Evolutionary conservation across 2,888 invertebrate genomes (phyloP), one percentile per base, ranked within the genome.

Genomic region (Malacosoma neustria): DNA sequence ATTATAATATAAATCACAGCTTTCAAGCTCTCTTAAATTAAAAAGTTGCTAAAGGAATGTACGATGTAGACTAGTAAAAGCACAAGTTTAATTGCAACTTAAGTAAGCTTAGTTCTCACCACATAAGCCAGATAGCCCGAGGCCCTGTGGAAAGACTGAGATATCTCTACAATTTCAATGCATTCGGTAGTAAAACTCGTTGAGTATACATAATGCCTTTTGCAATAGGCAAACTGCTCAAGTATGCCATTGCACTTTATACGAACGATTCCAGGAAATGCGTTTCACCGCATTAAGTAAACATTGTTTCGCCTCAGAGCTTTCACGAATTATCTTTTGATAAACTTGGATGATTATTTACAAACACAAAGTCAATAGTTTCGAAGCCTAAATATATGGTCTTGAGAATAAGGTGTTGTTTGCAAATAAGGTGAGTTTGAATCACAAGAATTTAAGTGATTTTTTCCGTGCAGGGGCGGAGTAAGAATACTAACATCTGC

Each of bases 111-210:
- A 54, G 60, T 54, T 61, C 67, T 74, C 61, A 61, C 65, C 64
- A 64, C 65, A 70, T 76, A 76, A 77, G 74, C 74, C 62, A 62
- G 62, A 47, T 59, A 58, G 62, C 66, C 71, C 63, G 69, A 64
- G 66, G 55, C 59, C 57, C 57, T 61, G 66, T 48, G 64, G 61
- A 54, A 51, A 58, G 61, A 64, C 61, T 63, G 57, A 55, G 60
- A 62, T 61, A 62, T 49, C 44, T 49, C 49, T 9, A 22, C 22
- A 22, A 22, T 22, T 9, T 22, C 5, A 22, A 22, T 22, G 22
- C 22, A 22, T 22, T 22, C 22, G 9, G 22, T 9, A 22, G 22
- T 22, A 22, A 22, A 22, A 22, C 22, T 22, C 22, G 22, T 22
- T 22, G 22, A 22, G 22, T 22, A 9, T 22, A 22, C 22, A 22